Conservation (phyloP, 1,140 invertebrate species). For the Notospermus geniculatus region DNA sequence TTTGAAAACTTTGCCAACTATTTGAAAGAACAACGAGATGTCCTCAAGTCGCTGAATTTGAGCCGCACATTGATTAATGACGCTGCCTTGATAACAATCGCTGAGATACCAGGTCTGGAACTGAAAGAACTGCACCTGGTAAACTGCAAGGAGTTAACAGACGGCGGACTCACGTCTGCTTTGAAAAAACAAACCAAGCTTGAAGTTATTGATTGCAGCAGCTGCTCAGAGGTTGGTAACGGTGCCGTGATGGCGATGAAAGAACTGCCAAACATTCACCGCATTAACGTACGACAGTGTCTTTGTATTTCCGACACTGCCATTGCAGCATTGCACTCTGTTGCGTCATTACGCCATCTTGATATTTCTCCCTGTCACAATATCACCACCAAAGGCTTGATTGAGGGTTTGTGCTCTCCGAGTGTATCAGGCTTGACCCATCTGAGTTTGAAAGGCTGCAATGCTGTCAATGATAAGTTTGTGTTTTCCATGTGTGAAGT, state of each 20-base stretch:
- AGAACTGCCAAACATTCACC: constrained; percentile 52
- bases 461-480: constrained; percentile 62
- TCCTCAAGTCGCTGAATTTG: constrained; percentile 64
- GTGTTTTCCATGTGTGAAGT: constrained; percentile 48
- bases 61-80: constrained; percentile 68
- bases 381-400: constrained; percentile 63
- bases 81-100: constrained; percentile 60
- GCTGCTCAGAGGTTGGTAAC: constrained; percentile 66
- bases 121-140: constrained; percentile 62
- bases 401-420: constrained; percentile 54
- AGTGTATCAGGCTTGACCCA: constrained; percentile 57
- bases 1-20: constrained; percentile 66
- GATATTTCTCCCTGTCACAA: constrained; percentile 69
- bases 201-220: constrained; percentile 63
- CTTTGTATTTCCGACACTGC: constrained; percentile 64
- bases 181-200: constrained; percentile 62
- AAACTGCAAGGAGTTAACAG: constrained; percentile 67
- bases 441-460: constrained; percentile 63
- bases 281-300: constrained; percentile 37
- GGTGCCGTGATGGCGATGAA: constrained; percentile 62
- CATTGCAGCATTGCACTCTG: constrained; percentile 58
- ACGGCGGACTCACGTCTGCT: constrained; percentile 61
- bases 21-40: constrained; percentile 59
- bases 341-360: constrained; percentile 61
- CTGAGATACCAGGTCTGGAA: constrained; percentile 58